Evolutionary conservation across 1,140 invertebrate species (phyloP).

Genomic region (Frieseomelitta varia): DNA sequence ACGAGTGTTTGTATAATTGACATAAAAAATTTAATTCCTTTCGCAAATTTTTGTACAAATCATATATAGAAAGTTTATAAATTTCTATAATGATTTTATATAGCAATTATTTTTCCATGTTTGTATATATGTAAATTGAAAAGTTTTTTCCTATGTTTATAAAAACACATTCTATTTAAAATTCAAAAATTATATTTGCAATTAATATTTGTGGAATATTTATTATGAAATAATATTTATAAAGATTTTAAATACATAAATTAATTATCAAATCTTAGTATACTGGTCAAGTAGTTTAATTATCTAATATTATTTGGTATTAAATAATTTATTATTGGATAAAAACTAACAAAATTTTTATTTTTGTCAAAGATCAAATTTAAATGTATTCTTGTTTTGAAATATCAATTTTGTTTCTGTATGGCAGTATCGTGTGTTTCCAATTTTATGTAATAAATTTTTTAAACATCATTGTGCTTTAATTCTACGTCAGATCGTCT

Average conservation of each 20-base stretch:
- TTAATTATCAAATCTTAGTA: constrained; percentile 60
- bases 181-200: not conserved
- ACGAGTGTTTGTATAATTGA: not conserved
- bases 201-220: constrained; percentile 43
- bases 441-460: constrained; percentile 37
- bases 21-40: constrained; percentile 34
- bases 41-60: constrained; percentile 29
- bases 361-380: not conserved
- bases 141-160: not conserved
- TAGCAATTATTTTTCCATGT: not conserved
- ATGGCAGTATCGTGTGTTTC: constrained; percentile 25
- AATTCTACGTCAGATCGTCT: not conserved
- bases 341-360: not conserved
- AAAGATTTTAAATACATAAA: constrained; percentile 51
- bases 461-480: constrained; percentile 38
- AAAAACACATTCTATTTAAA: not conserved
- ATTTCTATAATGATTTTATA: not conserved
- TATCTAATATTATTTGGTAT: constrained; percentile 55
- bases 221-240: constrained; percentile 59
- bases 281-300: constrained; percentile 32
- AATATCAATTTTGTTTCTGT: constrained; percentile 31
- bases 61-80: constrained; percentile 4
- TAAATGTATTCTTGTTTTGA: constrained; percentile 1
- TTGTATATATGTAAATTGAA: constrained; percentile 1
- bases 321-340: constrained; percentile 45